Evolutionary conservation across 2,797 vertebrate genomes (phyloP).

Genomic region (Gambelia wislizenii): DNA sequence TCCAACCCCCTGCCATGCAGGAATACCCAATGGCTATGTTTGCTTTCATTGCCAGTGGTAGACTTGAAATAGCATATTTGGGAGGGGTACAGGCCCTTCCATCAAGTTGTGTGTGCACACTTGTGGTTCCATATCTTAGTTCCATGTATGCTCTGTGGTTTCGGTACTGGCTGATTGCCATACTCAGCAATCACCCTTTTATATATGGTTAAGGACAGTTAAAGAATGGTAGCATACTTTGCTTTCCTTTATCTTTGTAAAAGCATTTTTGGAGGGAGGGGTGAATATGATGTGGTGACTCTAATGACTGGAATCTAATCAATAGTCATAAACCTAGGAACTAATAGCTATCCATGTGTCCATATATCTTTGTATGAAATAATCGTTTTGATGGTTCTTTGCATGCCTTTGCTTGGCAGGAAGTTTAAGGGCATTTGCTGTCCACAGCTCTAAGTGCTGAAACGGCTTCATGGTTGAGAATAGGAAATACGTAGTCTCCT

Average conservation of each 20-base stretch:
- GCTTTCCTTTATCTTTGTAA: background rate
- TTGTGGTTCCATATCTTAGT: background rate
- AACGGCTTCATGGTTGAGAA: background rate
- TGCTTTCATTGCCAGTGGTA: background rate
- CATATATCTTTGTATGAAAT: background rate
- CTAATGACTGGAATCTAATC: background rate
- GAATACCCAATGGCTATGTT: too few species aligned
- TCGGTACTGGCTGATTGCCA: background rate
- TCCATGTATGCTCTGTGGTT: background rate
- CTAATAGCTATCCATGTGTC: background rate
- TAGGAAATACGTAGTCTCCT: background rate
- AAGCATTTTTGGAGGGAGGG: background rate
- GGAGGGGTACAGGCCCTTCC: too few species aligned
- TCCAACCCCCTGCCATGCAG: too few species aligned
- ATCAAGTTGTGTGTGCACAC: background rate
- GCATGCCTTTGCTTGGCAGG: background rate
- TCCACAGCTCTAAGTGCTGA: conserved; percentile 49
- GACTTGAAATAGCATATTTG: background rate
- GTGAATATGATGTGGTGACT: background rate
- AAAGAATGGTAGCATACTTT: background rate
- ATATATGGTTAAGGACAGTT: background rate
- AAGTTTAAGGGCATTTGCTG: conserved; percentile 27
- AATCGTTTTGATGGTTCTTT: background rate
- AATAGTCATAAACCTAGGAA: too few species aligned
- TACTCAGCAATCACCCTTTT: background rate